Evolutionary conservation across 2,888 invertebrate species (phyloP), one percentile per base, ranked within the genome.

Genomic region (Sylvicola fuscatus): DNA sequence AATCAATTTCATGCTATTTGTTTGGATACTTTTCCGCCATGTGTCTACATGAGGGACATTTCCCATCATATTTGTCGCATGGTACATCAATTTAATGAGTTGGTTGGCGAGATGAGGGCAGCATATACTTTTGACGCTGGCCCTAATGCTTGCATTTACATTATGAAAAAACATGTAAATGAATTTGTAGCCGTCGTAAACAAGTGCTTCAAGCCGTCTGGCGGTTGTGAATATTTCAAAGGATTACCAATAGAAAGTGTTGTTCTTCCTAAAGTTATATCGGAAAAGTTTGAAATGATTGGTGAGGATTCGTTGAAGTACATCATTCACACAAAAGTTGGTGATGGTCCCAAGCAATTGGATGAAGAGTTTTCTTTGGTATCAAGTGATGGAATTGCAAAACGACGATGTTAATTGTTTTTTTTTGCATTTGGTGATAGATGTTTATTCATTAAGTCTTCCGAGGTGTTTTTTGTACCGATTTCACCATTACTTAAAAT

Each of bases 111-210:
- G 40, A 55, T 60, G 13, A 78, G 72, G 37, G 33, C 87, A 6
- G 90, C 92, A 1, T 99, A 99, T 53, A 95, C 97, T 12, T 98
- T 89, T 64, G 98, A 98, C 68, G 98, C 98, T 37, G 98, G 98
- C 4, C 84, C 95, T 34, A 98, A 98, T 64, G 89, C 89, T 3
- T 92, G 89, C 54, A 58, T 97, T 1, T 93, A 82, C 58, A 58
- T 90, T 12, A 58, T 83, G 34, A 74, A 84, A 44, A 61, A 78
- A 41, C 69, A 82, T 53, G 74, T 90, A 0, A 62, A 73, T 1
- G 65, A 67, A 47, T 62, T 89, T 10, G 39, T 81, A 15, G 60
- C 71, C 17, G 53, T 83, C 11, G 56, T 93, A 4, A 69, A 74
- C 47, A 55, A 73, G 47, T 65, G 70, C 29, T 87, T 6, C 21